A percentile compares a stretch with the other conserved stretches of the same genome.
Conservation (phyloP, 37 sponge, comb jelly and placozoan species). For the Eunapius fragilis region DNA sequence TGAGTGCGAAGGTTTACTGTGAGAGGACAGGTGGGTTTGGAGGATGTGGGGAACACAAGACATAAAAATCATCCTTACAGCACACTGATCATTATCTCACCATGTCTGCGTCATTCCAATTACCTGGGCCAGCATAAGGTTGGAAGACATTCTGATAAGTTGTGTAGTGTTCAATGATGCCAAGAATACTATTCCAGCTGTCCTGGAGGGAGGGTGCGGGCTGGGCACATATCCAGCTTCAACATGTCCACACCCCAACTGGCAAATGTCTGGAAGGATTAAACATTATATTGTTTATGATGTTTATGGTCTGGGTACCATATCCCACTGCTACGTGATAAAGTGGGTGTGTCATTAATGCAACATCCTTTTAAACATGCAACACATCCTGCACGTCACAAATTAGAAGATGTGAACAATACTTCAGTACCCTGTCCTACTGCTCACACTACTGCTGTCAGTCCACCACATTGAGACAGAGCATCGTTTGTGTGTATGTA, state of each 20-base stretch:
- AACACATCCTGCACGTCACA: no score
- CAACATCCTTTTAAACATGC: no score
- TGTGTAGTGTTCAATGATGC: conserved; percentile 85
- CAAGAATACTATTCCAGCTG: conserved; percentile 88
- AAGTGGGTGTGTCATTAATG: no score
- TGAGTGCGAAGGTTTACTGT: conserved; percentile 77
- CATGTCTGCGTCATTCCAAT: conserved; percentile 99
- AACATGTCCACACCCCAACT: conserved; percentile 95
- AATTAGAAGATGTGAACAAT: no score
- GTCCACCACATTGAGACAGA: no score
- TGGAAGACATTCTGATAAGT: conserved; percentile 69
- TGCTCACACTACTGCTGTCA: no score
- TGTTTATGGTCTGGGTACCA: no score
- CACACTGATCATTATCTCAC: conserved; percentile 38
- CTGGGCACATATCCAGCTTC: conserved; percentile 81
- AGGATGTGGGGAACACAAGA: neutral
- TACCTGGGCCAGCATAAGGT: conserved; percentile 89
- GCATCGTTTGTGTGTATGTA: no score
- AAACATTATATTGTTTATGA: neutral
- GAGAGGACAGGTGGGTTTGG: neutral
- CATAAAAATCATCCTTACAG: neutral
- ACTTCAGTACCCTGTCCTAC: no score
- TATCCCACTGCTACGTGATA: no score
- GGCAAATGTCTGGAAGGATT: conserved; percentile 85
- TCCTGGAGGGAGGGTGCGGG: conserved; percentile 58